Base-by-base conservation (phyloP, 2,113 vertebrate species). In the Ramphastos sulfuratus region DNA sequence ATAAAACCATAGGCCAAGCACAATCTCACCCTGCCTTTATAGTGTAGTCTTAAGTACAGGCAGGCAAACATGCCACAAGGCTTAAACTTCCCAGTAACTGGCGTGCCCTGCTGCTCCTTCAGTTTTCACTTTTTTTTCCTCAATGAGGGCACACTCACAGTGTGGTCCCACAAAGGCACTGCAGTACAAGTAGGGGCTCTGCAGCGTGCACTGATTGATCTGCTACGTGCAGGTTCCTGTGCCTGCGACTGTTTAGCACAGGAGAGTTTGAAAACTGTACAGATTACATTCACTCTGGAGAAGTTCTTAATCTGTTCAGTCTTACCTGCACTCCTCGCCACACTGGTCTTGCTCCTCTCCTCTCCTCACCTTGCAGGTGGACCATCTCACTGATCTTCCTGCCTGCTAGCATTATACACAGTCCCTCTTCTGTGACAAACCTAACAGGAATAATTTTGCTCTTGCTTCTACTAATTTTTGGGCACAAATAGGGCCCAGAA, bases 171-270 rank as follows among this genome's bases (percentile, higher is more conserved):
- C 0, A 0, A 39, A 33, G 15, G 25, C 8, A 18, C 42, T 52
- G 30, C 25, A 44, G 9, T 9, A 55, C 42, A 52, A 37, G n/a
- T 1, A 24, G 48, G 24, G 25, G 11, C 54, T 92, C 31, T 31
- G n/a, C 44, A 21, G 1, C 0, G 0, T 16, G 30, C 1, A 2
- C 2, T 46, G 44, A 46, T 15, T 0, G 21, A 15, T 59, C 9
- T 20, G 46, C 0, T 1, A 3, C 27, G 31, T 25, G 37, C 42
- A 76, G 52, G 17, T 27, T 85, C 65, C 44, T 37, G 18, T 33
- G 42, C 37, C 69, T 59, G 30, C 37, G 17, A 28, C 39, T 44
- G 73, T 6, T 28, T 0, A 48, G 37, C 15, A 46, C 14, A 9
- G 19, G 13, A 4, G 69, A 39, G 12, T 31, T 85, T 67, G 35